Conservation (phyloP, 2,888 invertebrate genomes). For the Philhelius pedissequus region DNA sequence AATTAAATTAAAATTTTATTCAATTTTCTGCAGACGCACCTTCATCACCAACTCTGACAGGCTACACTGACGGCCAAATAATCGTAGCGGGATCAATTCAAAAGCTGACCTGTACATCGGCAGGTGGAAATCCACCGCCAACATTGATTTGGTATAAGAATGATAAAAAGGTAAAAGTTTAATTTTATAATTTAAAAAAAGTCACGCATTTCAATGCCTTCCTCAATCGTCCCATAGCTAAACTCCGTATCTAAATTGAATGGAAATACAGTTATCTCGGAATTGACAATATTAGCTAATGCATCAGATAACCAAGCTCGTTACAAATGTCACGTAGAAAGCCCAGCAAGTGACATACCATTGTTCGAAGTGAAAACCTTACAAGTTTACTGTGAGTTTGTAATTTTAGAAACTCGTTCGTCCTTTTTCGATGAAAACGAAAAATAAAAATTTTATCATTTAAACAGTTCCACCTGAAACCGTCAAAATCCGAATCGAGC, state of each 20-base stretch:
- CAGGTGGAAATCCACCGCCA: constrained; percentile 76
- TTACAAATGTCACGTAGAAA: constrained; percentile 76
- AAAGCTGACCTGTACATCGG: constrained; percentile 75
- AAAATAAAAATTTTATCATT: not conserved
- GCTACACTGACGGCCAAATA: constrained; percentile 76
- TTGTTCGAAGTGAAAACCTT: constrained; percentile 75
- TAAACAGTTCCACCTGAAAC: constrained; percentile 75
- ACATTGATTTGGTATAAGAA: constrained; percentile 75
- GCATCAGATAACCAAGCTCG: constrained; percentile 77
- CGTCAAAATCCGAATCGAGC: constrained; percentile 75
- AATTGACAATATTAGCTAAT: constrained; percentile 74
- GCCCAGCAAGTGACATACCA: constrained; percentile 76
- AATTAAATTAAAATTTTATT: not conserved
- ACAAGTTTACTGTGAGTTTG: constrained; percentile 75
- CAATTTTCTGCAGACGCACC: constrained; percentile 72
- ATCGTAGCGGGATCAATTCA: constrained; percentile 75
- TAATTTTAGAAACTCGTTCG: not conserved
- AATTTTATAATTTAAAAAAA: not conserved
- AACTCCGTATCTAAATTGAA: constrained; percentile 73
- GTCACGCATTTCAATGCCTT: not conserved
- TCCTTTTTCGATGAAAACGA: not conserved
- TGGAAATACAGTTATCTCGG: constrained; percentile 74
- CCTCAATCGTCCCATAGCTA: constrained; percentile 36
- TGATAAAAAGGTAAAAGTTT: constrained; percentile 72
- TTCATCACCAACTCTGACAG: constrained; percentile 74